Evolutionary conservation across 1,140 invertebrate species (phyloP).

Genomic region (Nymphalis io): DNA sequence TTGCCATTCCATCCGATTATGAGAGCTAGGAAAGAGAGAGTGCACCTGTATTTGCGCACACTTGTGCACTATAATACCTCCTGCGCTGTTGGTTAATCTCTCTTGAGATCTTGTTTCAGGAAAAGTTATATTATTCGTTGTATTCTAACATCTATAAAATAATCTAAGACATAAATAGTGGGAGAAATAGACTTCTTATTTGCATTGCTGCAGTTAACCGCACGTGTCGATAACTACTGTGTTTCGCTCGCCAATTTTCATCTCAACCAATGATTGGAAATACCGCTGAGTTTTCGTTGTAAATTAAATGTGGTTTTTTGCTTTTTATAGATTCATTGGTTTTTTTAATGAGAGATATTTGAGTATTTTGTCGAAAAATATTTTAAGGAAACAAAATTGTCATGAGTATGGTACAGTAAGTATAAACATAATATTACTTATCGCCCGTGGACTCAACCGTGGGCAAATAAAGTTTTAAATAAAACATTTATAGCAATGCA

Average conservation of each 20-base stretch:
- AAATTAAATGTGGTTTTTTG: not conserved
- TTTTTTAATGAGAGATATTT: no score
- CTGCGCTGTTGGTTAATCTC: no score
- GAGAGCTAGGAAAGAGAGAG: no score
- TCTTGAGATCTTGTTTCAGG: no score
- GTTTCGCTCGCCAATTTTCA: conserved; percentile 4
- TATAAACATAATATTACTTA: not conserved
- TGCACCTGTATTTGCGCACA: no score
- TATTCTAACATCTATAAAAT: not conserved
- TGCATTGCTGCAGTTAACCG: conserved; percentile 1
- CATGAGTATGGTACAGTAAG: not conserved
- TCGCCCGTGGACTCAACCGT: not conserved
- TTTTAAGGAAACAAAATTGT: not conserved
- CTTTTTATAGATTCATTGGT: not conserved
- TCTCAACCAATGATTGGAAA: not conserved
- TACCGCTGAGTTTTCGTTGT: not conserved
- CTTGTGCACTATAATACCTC: no score
- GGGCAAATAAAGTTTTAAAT: no score
- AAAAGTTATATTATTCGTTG: no score
- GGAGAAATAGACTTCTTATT: not conserved
- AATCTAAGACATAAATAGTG: not conserved
- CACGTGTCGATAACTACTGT: conserved; percentile 6
- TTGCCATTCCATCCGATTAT: no score
- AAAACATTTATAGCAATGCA: no score
- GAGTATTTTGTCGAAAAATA: not conserved